Evolutionary conservation across 2,888 invertebrate genomes (phyloP).

Genomic region (Norana najaformis): DNA sequence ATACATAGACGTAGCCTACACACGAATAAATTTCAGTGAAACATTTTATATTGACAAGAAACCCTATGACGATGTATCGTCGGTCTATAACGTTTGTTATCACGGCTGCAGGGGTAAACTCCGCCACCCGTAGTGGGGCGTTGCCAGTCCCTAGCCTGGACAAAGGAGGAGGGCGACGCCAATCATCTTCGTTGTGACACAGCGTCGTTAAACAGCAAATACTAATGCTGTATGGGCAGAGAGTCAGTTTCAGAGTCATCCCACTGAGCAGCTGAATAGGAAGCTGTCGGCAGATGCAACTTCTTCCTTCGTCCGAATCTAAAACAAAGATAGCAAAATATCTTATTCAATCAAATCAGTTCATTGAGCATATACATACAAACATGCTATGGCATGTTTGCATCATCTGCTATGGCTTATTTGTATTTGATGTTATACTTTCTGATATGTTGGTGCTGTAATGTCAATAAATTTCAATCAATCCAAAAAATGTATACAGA

Average conservation of each 20-base stretch:
- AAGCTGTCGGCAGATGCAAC: neutral
- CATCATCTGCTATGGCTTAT: neutral
- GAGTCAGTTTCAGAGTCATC: neutral
- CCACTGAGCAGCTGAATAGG: neutral
- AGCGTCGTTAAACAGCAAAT: no score
- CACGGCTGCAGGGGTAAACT: constrained; percentile 13
- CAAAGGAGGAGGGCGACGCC: no score
- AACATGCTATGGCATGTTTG: neutral
- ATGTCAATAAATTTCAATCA: no score
- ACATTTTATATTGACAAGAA: neutral
- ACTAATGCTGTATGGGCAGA: neutral
- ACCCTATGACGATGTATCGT: neutral
- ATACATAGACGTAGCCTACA: neutral
- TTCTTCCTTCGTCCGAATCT: constrained; percentile 1
- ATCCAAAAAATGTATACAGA: no score
- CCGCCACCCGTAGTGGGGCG: no score
- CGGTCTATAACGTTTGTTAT: neutral
- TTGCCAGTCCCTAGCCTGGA: no score
- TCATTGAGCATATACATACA: neutral
- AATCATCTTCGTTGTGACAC: no score
- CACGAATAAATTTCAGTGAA: neutral
- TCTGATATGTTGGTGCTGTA: no score
- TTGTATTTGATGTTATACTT: no score
- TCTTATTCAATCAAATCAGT: neutral
- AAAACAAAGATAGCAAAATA: neutral